Evolutionary conservation across 2,888 invertebrate genomes (phyloP), one percentile per base, ranked within the genome.

Genomic region (Spodoptera littoralis): DNA sequence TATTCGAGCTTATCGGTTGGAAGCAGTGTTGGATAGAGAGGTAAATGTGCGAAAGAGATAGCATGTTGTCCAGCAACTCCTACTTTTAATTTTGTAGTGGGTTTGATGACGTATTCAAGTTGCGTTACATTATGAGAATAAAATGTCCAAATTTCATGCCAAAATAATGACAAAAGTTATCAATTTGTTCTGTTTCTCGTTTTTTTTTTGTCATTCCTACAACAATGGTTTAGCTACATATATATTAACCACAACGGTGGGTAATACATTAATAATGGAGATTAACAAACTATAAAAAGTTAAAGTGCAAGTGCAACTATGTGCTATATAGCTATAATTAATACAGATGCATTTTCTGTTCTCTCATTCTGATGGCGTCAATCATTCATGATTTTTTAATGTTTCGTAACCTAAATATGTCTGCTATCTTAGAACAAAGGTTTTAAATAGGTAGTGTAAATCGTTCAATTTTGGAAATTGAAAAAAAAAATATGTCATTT

Each of bases 11-110:
- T 85, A 94, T 95, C 85, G 95, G 95, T 87, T 95, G 95, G 95
- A 95, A 95, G 90, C 95, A 95, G 91, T 95, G 95, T 95, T 95
- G 95, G 95, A 95, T 95, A 93, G 95, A 95, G 95, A 95, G 95
- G 95, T 95, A 95, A 93, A 94, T 94, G 94, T 94, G 94, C 94
- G 94, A 94, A 94, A 93, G 93, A 93, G 91, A 90, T 75, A 88
- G 87, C 89, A 90, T 88, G 88, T 65, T 73, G 73, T 78, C 60
- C 59, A 73, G 75, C 77, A 71, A 69, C 58, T 73, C 58, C 63
- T 62, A 49, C 60, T 63, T 57, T 60, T 69, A 67, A 66, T 65
- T 69, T 60, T 70, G 66, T 73, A 70, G 65, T 79, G 76, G 80
- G 72, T 67, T 69, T 71, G 63, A 67, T 27, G 54, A 49, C 72